A percentile compares a stretch with the other conserved stretches of the same genome.
phyloP scores from a whole-genome alignment of 1,140 invertebrate species.

The Tetramorium parvispinum region DNA sequence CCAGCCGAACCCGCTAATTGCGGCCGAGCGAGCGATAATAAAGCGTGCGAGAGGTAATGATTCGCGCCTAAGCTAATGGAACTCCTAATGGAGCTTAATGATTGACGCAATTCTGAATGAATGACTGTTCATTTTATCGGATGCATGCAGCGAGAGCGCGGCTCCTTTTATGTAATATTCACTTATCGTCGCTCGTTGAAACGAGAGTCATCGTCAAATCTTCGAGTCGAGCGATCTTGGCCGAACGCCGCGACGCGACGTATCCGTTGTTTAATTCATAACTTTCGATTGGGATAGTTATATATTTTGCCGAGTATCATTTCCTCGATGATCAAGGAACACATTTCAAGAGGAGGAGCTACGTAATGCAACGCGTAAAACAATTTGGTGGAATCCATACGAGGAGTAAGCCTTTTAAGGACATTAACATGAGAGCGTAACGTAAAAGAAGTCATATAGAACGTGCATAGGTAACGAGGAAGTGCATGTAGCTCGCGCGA shows the following conservation, averaged over 20 bases:
- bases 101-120: slow-evolving; percentile 13
- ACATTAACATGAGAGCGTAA: slow-evolving; percentile 35
- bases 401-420: slow-evolving; percentile 69
- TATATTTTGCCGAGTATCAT: neutral
- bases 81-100: neutral
- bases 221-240: neutral
- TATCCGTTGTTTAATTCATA: neutral
- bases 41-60: neutral
- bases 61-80: slow-evolving; percentile 13
- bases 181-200: slow-evolving; percentile 22
- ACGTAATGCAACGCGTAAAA: slow-evolving; percentile 40
- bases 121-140: slow-evolving; percentile 1
- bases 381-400: slow-evolving; percentile 74
- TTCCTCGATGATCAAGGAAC: slow-evolving; percentile 52
- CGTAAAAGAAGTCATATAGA: slow-evolving; percentile 35
- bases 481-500: neutral
- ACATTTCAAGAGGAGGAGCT: slow-evolving; percentile 16
- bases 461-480: neutral
- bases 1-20: neutral
- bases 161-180: slow-evolving; percentile 30
- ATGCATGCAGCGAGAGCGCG: slow-evolving; percentile 1
- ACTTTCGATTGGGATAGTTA: neutral
- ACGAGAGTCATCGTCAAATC: neutral
- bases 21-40: neutral
- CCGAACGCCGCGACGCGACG: neutral